Percentiles rank a stretch among this genome's conserved stretches.
Conservation (phyloP, 2,113 vertebrate species). For the Mesoclemmys tuberculata region DNA sequence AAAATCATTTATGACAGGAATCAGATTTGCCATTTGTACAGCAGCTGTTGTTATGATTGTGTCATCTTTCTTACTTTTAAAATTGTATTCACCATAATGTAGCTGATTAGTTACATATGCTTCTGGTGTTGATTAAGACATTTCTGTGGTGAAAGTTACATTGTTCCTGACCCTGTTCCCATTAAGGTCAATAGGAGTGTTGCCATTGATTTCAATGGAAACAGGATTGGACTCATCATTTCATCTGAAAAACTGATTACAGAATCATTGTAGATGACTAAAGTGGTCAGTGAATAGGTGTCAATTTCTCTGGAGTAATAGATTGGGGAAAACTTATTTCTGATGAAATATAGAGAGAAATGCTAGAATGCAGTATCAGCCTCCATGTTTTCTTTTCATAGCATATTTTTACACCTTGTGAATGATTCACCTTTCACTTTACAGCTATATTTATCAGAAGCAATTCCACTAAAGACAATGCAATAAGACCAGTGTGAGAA, state of each 20-base stretch:
- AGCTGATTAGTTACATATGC: background rate
- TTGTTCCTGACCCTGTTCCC: background rate
- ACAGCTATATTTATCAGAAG: background rate
- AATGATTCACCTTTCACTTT: background rate
- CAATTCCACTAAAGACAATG: background rate
- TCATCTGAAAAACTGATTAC: background rate
- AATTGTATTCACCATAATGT: background rate
- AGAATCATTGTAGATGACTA: background rate
- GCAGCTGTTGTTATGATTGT: conserved; percentile 1
- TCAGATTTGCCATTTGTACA: background rate
- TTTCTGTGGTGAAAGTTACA: conserved; percentile 9
- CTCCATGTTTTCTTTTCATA: background rate
- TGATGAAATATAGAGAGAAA: background rate
- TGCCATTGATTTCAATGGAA: background rate
- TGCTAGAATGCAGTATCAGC: background rate
- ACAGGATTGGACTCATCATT: background rate
- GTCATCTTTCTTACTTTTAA: conserved; percentile 19
- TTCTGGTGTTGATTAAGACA: background rate
- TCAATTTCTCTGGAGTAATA: background rate
- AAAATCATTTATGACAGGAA: conserved; percentile 20
- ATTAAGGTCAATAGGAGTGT: background rate
- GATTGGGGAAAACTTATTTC: background rate
- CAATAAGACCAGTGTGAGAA: background rate
- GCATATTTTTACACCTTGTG: background rate
- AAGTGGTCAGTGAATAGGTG: background rate